Conservation (phyloP, 2,113 vertebrate species). For the Otocyon megalotis region DNA sequence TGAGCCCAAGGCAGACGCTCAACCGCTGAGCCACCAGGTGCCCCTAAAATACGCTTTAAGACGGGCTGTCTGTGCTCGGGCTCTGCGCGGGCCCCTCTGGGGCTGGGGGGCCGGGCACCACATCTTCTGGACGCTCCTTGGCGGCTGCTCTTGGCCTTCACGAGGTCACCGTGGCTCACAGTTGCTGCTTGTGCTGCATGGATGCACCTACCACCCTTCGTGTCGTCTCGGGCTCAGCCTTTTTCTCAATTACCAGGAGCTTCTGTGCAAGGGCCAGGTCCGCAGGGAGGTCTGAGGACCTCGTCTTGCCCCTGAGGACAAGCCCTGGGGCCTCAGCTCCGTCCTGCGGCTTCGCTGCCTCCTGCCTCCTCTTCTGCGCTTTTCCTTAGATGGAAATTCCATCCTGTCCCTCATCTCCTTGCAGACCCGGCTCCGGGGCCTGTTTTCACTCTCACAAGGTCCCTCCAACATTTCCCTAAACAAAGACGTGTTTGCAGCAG, state of each 20-base stretch:
- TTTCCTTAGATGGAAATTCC: background rate
- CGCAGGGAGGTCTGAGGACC: rapidly evolving
- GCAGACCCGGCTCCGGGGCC: background rate
- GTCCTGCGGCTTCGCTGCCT: background rate
- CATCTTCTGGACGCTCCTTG: background rate
- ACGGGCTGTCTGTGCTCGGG: background rate
- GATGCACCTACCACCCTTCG: background rate
- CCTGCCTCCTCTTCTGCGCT: background rate
- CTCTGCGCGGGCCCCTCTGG: background rate
- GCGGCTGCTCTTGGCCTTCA: too few relatives aligned
- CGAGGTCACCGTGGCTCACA: rapidly evolving
- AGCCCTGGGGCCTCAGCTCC: rapidly evolving
- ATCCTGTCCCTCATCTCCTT: background rate
- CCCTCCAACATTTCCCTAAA: background rate
- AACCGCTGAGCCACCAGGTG: background rate
- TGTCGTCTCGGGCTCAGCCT: background rate
- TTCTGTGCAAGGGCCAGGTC: background rate
- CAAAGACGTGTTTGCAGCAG: background rate
- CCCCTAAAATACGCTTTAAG: background rate
- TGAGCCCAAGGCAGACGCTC: background rate
- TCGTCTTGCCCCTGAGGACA: rapidly evolving
- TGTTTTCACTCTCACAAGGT: background rate
- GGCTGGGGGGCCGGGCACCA: too few relatives aligned
- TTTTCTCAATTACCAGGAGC: rapidly evolving
- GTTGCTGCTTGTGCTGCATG: background rate